Conservation (phyloP, 2,888 invertebrate genomes). For the Criorhina ranunculi region DNA sequence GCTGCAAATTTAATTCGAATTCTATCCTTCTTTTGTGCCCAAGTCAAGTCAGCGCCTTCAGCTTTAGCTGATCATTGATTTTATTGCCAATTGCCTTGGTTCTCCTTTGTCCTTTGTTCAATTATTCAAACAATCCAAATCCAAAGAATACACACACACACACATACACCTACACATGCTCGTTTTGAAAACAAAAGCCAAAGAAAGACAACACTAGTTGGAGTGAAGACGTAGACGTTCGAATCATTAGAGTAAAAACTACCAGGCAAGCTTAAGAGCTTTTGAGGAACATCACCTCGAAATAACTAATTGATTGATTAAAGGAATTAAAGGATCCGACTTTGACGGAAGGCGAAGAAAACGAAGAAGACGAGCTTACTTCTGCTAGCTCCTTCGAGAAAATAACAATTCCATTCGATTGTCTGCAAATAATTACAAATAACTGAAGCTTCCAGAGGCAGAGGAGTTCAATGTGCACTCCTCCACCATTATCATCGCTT, state of each 20-base stretch:
- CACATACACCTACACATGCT: neutral
- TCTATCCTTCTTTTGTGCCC: neutral
- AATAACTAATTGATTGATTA: constrained; percentile 77
- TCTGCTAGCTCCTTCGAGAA: constrained; percentile 17
- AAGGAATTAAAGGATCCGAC: constrained; percentile 68
- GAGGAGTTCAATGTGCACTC: constrained; percentile 1
- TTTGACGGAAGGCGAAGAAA: constrained; percentile 42
- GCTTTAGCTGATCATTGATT: constrained; percentile 66
- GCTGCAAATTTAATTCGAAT: constrained; percentile 64
- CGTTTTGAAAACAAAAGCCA: constrained; percentile 4
- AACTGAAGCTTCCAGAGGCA: constrained; percentile 48
- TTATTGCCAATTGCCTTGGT: constrained; percentile 62
- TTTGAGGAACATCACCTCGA: constrained; percentile 71
- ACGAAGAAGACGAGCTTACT: constrained; percentile 34
- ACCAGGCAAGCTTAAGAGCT: constrained; percentile 69
- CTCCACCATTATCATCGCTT: constrained; percentile 1
- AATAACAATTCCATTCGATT: constrained; percentile 61
- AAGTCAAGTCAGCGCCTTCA: constrained; percentile 65
- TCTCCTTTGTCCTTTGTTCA: constrained; percentile 59
- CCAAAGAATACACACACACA: constrained; percentile 5
- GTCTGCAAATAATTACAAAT: constrained; percentile 74
- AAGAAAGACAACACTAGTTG: constrained; percentile 19
- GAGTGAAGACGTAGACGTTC: neutral
- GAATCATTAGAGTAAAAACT: constrained; percentile 60
- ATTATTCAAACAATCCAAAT: constrained; percentile 51